Percentiles rank a stretch among this genome's conserved stretches.
Conservation (phyloP, 2,888 invertebrate genomes). For the Scaptomyza flava region DNA sequence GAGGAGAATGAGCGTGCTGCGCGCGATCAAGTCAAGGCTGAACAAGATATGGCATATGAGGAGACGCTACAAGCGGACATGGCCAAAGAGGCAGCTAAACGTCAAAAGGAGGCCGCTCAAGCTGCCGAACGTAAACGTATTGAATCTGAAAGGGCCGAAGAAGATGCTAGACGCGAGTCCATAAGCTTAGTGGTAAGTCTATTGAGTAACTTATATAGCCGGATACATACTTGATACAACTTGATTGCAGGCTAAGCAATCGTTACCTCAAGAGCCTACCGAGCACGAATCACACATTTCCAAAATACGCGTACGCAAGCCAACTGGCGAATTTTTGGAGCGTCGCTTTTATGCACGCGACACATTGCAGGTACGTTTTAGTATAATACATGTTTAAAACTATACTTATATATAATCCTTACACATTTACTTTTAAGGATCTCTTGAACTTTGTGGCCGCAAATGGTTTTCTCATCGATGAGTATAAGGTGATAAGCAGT, state of each 20-base stretch:
- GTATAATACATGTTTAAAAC: no score
- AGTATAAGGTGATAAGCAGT: conserved; percentile 95
- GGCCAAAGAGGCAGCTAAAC: conserved; percentile 94
- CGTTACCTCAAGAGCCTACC: conserved; percentile 90
- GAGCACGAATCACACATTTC: conserved; percentile 87
- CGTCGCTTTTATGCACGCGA: conserved; percentile 88
- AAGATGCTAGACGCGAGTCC: conserved; percentile 91
- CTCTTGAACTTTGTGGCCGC: conserved; percentile 95
- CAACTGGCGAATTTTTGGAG: conserved; percentile 90
- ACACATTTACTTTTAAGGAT: conserved; percentile 83
- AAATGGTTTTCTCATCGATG: conserved; percentile 93
- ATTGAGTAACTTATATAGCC: neutral
- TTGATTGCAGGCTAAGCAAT: conserved; percentile 85
- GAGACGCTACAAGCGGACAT: conserved; percentile 91
- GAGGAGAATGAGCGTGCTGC: conserved; percentile 95
- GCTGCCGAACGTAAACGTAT: conserved; percentile 90
- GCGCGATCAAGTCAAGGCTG: conserved; percentile 94
- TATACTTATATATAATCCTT: neutral
- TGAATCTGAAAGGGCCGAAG: conserved; percentile 90
- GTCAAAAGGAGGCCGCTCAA: conserved; percentile 88
- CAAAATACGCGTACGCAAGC: conserved; percentile 92
- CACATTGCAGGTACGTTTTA: conserved; percentile 85
- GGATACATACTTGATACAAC: neutral
- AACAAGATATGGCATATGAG: conserved; percentile 97
- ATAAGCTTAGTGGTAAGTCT: conserved; percentile 77